Percentiles rank a stretch among this genome's conserved stretches.
Evolutionary conservation across 1,140 invertebrate genomes (phyloP).

Genomic region (Cepaea nemoralis): DNA sequence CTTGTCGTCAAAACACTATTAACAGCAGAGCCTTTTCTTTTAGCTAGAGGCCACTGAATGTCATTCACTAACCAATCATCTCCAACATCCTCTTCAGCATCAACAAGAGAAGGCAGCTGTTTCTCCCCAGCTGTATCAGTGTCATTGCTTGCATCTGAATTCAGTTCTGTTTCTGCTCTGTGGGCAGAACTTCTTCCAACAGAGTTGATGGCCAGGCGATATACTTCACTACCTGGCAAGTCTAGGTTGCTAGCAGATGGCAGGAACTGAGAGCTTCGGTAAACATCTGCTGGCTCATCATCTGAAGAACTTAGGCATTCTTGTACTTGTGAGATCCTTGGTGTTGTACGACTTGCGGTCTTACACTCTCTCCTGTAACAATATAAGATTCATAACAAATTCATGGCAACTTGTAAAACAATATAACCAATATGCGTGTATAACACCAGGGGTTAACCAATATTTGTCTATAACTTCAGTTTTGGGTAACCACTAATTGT

Average conservation of each 20-base stretch:
- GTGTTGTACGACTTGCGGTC: neutral
- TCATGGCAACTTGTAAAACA: neutral
- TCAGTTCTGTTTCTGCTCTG: neutral
- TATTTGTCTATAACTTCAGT: no score
- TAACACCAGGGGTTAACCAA: no score
- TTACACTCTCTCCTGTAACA: neutral
- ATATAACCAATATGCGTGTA: neutral
- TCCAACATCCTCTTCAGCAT: conserved; percentile 32
- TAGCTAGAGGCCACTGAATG: neutral
- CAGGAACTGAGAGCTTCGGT: neutral
- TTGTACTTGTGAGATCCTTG: neutral
- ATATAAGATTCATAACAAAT: neutral
- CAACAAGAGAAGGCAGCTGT: neutral
- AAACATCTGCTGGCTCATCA: neutral
- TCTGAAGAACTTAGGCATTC: neutral
- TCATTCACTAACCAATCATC: conserved; percentile 38
- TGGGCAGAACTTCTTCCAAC: conserved; percentile 17
- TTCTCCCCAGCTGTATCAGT: neutral
- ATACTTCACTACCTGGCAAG: neutral
- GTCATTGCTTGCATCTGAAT: neutral
- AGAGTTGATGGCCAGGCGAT: conserved; percentile 23
- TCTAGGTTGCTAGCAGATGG: neutral
- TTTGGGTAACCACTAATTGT: no score
- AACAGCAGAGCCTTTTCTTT: conserved; percentile 1
- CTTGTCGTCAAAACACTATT: conserved; percentile 11